Conservation (phyloP, 2,797 vertebrate genomes). For the Loris lydekkerianus region DNA sequence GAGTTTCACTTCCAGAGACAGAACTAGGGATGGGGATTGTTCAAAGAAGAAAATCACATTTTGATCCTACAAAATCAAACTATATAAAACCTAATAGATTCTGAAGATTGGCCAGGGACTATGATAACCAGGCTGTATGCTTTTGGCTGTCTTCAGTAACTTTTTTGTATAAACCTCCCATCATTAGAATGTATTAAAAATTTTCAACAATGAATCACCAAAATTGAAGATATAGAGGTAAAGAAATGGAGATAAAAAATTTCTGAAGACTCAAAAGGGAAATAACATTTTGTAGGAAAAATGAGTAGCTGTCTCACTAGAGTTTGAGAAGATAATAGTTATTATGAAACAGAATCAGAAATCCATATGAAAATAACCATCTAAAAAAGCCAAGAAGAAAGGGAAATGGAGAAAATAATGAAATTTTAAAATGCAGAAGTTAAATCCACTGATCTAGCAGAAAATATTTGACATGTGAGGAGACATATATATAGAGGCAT, state of each 20-base stretch:
- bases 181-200: neutral
- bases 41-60: neutral
- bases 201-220: neutral
- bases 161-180: neutral
- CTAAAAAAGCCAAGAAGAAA: neutral
- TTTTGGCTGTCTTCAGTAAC: neutral
- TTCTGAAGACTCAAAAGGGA: neutral
- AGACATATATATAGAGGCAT: rapidly evolving
- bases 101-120: neutral
- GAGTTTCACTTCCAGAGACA: neutral
- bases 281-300: neutral
- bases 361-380: neutral
- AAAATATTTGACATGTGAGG: neutral
- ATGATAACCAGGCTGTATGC: neutral
- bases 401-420: neutral
- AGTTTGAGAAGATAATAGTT: neutral
- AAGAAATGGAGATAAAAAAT: neutral
- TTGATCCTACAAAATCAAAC: neutral
- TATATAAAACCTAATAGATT: neutral
- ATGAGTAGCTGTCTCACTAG: neutral
- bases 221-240: neutral
- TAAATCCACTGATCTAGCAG: neutral
- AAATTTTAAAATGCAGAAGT: neutral
- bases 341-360: conserved; percentile 7
- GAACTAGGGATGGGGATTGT: neutral